Evolutionary conservation across 2,888 invertebrate genomes (phyloP), one percentile per base, ranked within the genome.

Genomic region (Ctenicera cuprea): DNA sequence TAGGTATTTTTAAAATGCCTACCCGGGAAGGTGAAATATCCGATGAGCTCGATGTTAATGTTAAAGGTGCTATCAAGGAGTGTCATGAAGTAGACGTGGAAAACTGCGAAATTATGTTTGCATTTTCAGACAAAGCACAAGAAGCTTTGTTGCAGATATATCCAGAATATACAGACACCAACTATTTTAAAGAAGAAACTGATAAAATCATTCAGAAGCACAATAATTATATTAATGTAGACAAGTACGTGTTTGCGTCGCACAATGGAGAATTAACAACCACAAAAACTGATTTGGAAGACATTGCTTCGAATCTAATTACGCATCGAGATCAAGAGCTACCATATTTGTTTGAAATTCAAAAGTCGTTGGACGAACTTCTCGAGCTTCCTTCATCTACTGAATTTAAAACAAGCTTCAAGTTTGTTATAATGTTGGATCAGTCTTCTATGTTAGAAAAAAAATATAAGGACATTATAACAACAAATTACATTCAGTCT

Each of bases 1-100:
- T 72, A 9, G 66, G 71, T 3, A 30, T 66, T 8, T 72, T 72
- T 41, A 57, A 38, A 38, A 64, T 64, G 71, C 71, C 71, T 8
- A 14, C 11, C 0, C 9, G 5, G 45, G 45, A 12, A n/a, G 71
- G 71, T 0, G 33, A 43, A 0, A 20, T 71, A 18, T n/a, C 41
- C 48, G 0, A 12, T 1, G 43, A 54, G 3, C 16, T 71, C 0
- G 63, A 54, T 20, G 9, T 54, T 14, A 64, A 71, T 37, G 37
- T 64, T 8, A 33, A n/a, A 16, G 38, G 22, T 14, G 71, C 71
- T 0, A 61, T 71, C 30, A 16, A n/a, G 11, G 18, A 14, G 3
- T 65, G 61, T n/a, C 37, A 48, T 14, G 4, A 8, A 1, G 41
- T 65, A 41, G 38, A 57, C 0, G 18, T 52, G 1, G 57, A 38